These are phyloP conservation scores for Sphecodes monilicornis DNA, from an alignment of 2,888 invertebrate species.

Conservation along the genomic window DNA sequence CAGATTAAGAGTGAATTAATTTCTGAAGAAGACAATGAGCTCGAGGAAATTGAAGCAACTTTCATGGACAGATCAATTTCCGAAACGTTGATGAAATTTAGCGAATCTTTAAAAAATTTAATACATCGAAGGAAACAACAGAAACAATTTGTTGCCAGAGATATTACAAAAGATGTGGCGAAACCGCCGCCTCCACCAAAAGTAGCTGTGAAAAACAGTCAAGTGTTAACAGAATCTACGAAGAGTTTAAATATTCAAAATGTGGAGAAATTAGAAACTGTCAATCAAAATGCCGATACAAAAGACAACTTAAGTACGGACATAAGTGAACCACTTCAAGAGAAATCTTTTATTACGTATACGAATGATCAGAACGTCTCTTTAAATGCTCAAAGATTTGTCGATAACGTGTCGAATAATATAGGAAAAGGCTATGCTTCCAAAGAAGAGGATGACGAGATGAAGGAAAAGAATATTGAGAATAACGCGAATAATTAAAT, in stretches of 20 bases:
- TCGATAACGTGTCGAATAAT: constrained; percentile 48
- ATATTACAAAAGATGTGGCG: constrained; percentile 69
- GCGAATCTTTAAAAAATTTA: constrained; percentile 79
- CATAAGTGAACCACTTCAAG: constrained; percentile 36
- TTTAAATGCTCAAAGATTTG: constrained; percentile 45
- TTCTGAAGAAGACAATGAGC: constrained; percentile 77
- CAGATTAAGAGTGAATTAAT: constrained; percentile 79
- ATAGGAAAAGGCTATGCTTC: constrained; percentile 46
- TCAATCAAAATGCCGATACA: constrained; percentile 7
- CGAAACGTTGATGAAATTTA: constrained; percentile 79
- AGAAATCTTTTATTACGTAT: constrained; percentile 40
- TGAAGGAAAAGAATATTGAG: constrained; percentile 43
- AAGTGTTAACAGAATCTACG: constrained; percentile 13
- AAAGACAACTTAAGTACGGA: constrained; percentile 26
- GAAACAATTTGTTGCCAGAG: constrained; percentile 67
- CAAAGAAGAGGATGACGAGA: constrained; percentile 41
- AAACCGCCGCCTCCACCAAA: constrained; percentile 15
- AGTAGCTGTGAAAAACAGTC: background rate
- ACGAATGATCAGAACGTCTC: constrained; percentile 43
- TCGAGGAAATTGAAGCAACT: constrained; percentile 77
- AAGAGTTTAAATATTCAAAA: constrained; percentile 22
- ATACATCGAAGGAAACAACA: constrained; percentile 76
- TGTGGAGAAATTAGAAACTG: constrained; percentile 20
- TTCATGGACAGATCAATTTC: constrained; percentile 79
- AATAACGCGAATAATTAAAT: constrained; percentile 52